Base-by-base conservation (phyloP, 2,888 invertebrate genomes). In the Chrysotoxum bicinctum region DNA sequence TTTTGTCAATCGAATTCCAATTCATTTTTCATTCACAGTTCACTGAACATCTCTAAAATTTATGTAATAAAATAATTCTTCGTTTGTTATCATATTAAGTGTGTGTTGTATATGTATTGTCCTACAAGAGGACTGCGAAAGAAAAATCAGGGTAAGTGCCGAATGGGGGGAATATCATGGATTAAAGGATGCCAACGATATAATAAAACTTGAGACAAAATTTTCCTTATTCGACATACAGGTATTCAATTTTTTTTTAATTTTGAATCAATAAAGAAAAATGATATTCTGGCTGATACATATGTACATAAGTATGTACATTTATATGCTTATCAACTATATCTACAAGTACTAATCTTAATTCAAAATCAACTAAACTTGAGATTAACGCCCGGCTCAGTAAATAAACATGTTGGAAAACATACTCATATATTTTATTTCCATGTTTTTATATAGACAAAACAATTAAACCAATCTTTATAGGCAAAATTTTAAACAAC, bases 11-110 rank as follows among this genome's bases (percentile, higher is more conserved):
- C 89, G 90, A 89, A 88, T 89, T 90, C 88, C 90, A 90, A 90
- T 91, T 90, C 90, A 91, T 91, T 90, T 91, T 90, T 91, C 90
- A 90, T 90, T 90, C 89, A 90, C 90, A 89, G 89, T 89, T 90
- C 89, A 89, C 87, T 90, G 89, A 87, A 81, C 88, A 87, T 87
- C 88, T 87, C 87, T 87, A 86, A 87, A 86, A 87, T 86, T 69
- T 87, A 79, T 77, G 87, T 87, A 88, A 88, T 88, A 89, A 89
- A 88, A 88, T 88, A 87, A 88, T 87, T 79, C 81, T 81, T 81
- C 77, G 85, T 81, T 76, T 85, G 85, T 85, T 85, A 81, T 81
- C 81, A 81, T 58, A 58, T 58, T 64, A 64, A 64, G 64, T 64
- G 45, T 62, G n/a, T 60, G 23, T 0, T 79, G 68, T 62, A 54